These are phyloP conservation scores for Otus sunia DNA, from an alignment of 2,113 vertebrate species.

Conservation along the genomic window DNA sequence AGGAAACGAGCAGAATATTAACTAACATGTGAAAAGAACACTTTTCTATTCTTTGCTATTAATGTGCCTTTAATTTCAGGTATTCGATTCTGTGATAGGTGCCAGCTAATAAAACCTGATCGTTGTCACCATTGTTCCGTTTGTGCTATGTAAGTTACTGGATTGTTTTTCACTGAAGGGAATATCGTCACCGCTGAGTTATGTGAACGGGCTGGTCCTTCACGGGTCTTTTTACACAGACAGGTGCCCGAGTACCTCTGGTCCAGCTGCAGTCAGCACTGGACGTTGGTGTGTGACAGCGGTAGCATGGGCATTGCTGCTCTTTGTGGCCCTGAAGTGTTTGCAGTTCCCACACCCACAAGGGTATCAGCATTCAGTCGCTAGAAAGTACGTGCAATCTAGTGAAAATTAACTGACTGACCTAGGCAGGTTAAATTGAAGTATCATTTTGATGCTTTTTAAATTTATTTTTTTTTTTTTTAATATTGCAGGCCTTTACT, in stretches of 20 bases:
- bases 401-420: neutral
- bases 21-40: neutral
- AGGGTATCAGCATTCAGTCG: neutral
- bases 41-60: neutral
- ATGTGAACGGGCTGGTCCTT: neutral
- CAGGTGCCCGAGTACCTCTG: neutral
- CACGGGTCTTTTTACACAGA: neutral
- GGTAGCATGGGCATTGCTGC: neutral
- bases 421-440: too few species aligned
- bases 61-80: constrained; percentile 76
- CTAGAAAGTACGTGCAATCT: neutral
- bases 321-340: neutral
- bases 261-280: neutral
- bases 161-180: neutral
- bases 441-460: too few species aligned
- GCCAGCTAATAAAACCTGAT: constrained; percentile 96
- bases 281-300: neutral
- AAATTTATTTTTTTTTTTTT: too few species aligned
- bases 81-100: constrained; percentile 95
- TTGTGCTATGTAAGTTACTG: constrained; percentile 91
- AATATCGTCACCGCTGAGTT: neutral
- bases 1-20: neutral
- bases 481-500: too few species aligned
- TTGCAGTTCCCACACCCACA: neutral
- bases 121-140: constrained; percentile 98